Evolutionary conservation across 92 coral and sea anemone species (phyloP).

Genomic region (Epizoanthus stellaris): DNA sequence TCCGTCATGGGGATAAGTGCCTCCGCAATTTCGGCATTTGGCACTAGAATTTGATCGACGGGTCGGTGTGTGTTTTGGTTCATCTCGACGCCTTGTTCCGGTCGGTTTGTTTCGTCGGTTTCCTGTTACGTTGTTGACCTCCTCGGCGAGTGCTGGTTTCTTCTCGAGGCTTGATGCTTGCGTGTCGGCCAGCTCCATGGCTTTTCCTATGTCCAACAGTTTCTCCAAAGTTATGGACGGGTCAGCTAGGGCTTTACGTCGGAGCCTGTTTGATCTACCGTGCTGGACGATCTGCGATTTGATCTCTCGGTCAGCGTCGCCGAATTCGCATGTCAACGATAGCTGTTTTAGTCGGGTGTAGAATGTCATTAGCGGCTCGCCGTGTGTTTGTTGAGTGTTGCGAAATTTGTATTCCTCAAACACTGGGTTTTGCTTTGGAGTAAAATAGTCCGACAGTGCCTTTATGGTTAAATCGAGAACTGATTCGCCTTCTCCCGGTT

Average conservation of each 20-base stretch:
- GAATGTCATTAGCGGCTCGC: conserved; percentile 43
- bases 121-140: neutral
- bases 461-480: conserved; percentile 48
- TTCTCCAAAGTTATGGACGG: conserved; percentile 45
- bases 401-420: conserved; percentile 63
- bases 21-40: conserved; percentile 35
- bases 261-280: conserved; percentile 44
- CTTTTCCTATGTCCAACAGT: conserved; percentile 37
- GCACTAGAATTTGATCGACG: neutral
- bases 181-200: conserved; percentile 8
- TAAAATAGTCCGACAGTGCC: conserved; percentile 61
- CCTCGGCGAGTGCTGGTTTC: neutral
- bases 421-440: conserved; percentile 56
- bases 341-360: conserved; percentile 61
- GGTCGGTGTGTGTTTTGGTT: neutral
- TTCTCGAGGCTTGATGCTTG: neutral
- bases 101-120: neutral
- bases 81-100: neutral
- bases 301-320: conserved; percentile 60
- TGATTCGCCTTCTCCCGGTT: conserved; percentile 52
- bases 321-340: conserved; percentile 63
- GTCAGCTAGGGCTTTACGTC: conserved; percentile 59
- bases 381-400: conserved; percentile 52
- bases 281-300: conserved; percentile 69
- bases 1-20: too few relatives aligned